These are phyloP conservation scores for Macaria liturata DNA, from an alignment of 2,888 invertebrate genomes.

Conservation along the genomic window DNA sequence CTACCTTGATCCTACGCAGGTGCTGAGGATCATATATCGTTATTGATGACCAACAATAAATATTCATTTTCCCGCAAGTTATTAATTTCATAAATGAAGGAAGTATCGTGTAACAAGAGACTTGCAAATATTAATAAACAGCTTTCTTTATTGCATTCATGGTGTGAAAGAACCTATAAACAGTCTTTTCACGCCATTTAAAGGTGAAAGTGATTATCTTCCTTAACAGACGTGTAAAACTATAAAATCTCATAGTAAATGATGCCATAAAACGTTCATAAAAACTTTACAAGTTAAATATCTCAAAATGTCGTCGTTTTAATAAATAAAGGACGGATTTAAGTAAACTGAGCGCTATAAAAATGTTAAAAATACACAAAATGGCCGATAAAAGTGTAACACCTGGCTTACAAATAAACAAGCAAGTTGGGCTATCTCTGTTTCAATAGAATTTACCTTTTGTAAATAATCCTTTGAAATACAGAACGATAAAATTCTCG, in stretches of 20 bases:
- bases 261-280: conserved; percentile 30
- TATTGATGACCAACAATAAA: not conserved
- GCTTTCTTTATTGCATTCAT: conserved; percentile 2
- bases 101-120: conserved; percentile 8
- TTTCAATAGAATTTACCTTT: conserved; percentile 24
- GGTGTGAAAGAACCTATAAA: conserved; percentile 12
- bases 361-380: conserved; percentile 42
- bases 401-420: conserved; percentile 43
- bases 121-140: conserved; percentile 13
- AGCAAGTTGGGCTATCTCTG: conserved; percentile 17
- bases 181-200: conserved; percentile 18
- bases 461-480: conserved; percentile 22
- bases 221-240: conserved; percentile 23
- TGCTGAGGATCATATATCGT: not conserved
- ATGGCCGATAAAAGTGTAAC: conserved; percentile 46
- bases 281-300: conserved; percentile 29
- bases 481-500: conserved; percentile 3
- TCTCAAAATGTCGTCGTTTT: conserved; percentile 31
- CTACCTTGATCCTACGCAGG: not conserved
- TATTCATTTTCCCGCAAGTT: not conserved
- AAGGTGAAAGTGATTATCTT: conserved; percentile 24
- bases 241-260: conserved; percentile 32
- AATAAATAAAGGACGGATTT: conserved; percentile 37
- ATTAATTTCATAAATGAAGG: not conserved
- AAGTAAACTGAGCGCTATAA: conserved; percentile 35